A percentile compares a stretch with the other conserved stretches of the same genome.
phyloP scores from a whole-genome alignment of 1,140 invertebrate species.

The Panonychus citri region DNA sequence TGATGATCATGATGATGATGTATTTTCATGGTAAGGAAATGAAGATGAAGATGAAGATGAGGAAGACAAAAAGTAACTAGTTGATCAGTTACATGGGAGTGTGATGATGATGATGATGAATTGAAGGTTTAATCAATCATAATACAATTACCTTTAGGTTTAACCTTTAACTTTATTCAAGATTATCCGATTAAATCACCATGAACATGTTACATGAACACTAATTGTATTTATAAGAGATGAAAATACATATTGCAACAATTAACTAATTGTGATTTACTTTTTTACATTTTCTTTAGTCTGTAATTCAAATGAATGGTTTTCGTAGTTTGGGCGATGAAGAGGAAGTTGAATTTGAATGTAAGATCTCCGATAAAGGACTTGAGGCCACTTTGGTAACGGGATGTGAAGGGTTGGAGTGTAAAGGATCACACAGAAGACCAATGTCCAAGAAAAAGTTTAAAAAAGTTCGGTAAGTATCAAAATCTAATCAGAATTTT shows the following conservation, averaged over 20 bases:
- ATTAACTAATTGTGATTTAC: background rate
- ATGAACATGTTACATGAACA: too few relatives aligned
- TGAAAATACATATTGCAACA: background rate
- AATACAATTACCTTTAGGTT: too few relatives aligned
- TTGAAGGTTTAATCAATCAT: too few relatives aligned
- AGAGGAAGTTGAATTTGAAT: constrained; percentile 63
- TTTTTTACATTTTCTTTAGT: constrained; percentile 34
- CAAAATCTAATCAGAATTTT: background rate
- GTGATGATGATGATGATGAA: too few relatives aligned
- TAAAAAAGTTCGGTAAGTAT: constrained; percentile 45
- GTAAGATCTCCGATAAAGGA: constrained; percentile 53
- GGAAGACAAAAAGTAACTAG: too few relatives aligned
- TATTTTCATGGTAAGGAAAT: too few relatives aligned
- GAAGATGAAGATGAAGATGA: too few relatives aligned
- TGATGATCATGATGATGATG: too few relatives aligned
- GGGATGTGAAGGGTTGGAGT: constrained; percentile 44
- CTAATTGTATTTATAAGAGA: too few relatives aligned
- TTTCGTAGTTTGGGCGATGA: constrained; percentile 64
- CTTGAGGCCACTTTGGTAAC: constrained; percentile 57
- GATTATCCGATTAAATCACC: too few relatives aligned
- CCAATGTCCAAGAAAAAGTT: constrained; percentile 49
- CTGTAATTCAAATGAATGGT: constrained; percentile 61
- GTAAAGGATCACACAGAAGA: constrained; percentile 48
- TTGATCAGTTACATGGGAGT: too few relatives aligned
- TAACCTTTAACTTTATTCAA: too few relatives aligned